phyloP scores from a whole-genome alignment of 92 coral and sea anemone species.

The Epizoanthus ramosus region DNA sequence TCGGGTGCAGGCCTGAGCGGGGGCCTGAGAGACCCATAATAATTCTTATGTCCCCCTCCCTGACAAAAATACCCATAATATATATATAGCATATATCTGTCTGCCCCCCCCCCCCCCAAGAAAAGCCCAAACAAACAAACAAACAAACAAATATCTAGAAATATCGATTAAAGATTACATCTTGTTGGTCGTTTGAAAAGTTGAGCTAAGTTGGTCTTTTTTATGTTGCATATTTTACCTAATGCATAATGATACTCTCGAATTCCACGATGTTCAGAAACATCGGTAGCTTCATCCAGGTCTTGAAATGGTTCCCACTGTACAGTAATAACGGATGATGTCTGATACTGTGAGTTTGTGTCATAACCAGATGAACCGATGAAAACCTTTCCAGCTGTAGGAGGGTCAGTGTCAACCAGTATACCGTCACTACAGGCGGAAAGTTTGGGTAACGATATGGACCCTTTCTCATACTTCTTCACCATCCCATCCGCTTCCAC shows the following conservation, averaged over 20 bases:
- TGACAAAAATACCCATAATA: too few relatives aligned
- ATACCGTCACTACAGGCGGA: background rate
- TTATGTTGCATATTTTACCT: background rate
- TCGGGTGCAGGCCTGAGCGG: too few relatives aligned
- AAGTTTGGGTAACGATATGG: background rate
- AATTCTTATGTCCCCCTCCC: too few relatives aligned
- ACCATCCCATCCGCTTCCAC: background rate
- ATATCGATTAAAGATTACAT: background rate
- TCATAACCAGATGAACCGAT: background rate
- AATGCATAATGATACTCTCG: background rate
- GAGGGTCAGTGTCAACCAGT: background rate
- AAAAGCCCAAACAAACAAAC: too few relatives aligned
- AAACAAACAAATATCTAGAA: too few relatives aligned
- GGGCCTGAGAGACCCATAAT: too few relatives aligned
- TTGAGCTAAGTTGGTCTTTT: background rate
- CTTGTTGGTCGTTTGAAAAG: background rate
- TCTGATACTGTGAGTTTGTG: background rate
- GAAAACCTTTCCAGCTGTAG: background rate
- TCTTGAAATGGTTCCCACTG: constrained; percentile 1
- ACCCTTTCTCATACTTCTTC: background rate
- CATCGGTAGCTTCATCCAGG: background rate
- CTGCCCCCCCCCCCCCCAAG: too few relatives aligned
- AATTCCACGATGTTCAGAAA: background rate
- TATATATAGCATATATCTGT: too few relatives aligned
- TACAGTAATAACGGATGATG: background rate